These are phyloP conservation scores for Chrysemys picta DNA, from an alignment of 2,113 vertebrate species.

Conservation along the genomic window DNA sequence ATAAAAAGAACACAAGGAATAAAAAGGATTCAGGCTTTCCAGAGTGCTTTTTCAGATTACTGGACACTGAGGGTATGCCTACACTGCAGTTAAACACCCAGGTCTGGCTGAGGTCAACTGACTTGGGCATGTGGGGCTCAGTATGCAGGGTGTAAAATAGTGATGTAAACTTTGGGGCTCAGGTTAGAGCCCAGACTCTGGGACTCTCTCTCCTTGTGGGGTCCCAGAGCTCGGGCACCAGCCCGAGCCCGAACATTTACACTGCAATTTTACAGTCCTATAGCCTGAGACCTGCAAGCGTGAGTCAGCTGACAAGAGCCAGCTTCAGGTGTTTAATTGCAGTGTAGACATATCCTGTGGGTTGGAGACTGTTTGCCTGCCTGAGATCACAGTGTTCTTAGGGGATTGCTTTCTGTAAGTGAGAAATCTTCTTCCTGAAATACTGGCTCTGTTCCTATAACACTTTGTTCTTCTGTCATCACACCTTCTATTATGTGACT, in stretches of 20 bases:
- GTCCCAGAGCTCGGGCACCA: too few relatives aligned
- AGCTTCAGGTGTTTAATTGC: background rate
- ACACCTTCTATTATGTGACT: background rate
- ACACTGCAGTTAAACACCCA: too few relatives aligned
- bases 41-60: background rate
- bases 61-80: background rate
- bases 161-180: too few relatives aligned
- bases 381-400: background rate
- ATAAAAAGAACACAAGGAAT: background rate
- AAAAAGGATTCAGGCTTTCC: background rate
- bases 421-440: background rate
- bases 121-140: too few relatives aligned
- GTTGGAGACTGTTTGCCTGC: background rate
- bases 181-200: too few relatives aligned
- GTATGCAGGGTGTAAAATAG: too few relatives aligned
- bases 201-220: too few relatives aligned
- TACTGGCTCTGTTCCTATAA: background rate
- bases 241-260: background rate
- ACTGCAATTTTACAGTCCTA: background rate
- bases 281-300: background rate
- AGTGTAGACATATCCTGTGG: background rate
- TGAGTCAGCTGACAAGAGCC: background rate
- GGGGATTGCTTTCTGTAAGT: accelerated
- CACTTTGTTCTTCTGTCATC: background rate
- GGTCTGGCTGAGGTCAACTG: too few relatives aligned